Conservation (phyloP, 2,888 invertebrate species). For the Microdon myrmicae region DNA sequence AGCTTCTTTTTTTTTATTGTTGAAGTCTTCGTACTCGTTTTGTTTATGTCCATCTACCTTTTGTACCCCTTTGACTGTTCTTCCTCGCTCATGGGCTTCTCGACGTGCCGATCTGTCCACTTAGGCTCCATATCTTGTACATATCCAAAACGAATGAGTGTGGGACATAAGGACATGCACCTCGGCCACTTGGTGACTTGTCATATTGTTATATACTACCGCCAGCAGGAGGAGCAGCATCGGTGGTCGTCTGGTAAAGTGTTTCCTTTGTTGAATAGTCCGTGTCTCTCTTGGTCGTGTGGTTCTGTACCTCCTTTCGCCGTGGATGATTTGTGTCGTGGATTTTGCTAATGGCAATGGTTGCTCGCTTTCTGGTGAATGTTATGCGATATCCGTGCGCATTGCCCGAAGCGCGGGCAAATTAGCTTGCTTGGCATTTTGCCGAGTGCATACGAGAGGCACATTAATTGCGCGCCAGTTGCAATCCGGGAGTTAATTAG, state of each 20-base stretch:
- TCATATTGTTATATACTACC: conserved; percentile 45
- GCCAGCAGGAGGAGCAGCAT: conserved; percentile 10
- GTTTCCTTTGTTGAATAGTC: conserved; percentile 14
- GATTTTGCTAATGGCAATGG: conserved; percentile 31
- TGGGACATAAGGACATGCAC: conserved; percentile 35
- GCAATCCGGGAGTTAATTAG: conserved; percentile 33
- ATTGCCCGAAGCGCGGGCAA: conserved; percentile 12
- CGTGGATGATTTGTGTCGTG: conserved; percentile 31
- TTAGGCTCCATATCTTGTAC: conserved; percentile 28
- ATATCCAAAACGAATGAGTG: conserved; percentile 3
- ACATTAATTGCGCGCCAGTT: conserved; percentile 31
- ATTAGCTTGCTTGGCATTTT: conserved; percentile 11
- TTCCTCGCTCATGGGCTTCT: too few species aligned
- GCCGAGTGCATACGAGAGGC: conserved; percentile 18
- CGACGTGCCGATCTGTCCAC: conserved; percentile 17
- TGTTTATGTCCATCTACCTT: conserved; percentile 40
- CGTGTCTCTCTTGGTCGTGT: background rate
- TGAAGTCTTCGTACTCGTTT: conserved; percentile 25
- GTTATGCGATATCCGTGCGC: conserved; percentile 15
- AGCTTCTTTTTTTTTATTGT: conserved; percentile 43
- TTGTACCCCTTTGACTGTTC: too few species aligned
- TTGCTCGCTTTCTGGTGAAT: conserved; percentile 18
- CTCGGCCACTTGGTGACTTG: conserved; percentile 44
- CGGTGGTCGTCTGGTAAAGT: conserved; percentile 14
- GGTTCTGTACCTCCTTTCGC: conserved; percentile 9